phyloP scores from a whole-genome alignment of 2,888 invertebrate genomes.

The Tenthredo mesomela region DNA sequence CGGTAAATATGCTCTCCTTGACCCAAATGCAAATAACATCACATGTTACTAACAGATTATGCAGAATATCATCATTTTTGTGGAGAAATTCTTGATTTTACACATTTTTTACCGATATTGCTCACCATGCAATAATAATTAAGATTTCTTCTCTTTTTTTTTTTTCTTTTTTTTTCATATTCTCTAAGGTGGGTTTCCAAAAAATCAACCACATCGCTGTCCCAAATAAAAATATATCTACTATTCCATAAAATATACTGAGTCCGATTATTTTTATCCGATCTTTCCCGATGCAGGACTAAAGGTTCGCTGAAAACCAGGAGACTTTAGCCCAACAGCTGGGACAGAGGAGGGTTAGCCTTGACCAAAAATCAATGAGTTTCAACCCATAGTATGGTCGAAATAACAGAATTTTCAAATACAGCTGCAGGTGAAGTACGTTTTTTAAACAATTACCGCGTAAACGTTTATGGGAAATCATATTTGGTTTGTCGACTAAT shows the following conservation, averaged over 20 bases:
- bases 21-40: slow-evolving; percentile 17
- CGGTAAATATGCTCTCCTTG: slow-evolving; percentile 8
- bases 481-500: not conserved
- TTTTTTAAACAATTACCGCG: not conserved
- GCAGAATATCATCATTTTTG: not conserved
- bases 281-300: not conserved
- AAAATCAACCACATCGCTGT: not conserved
- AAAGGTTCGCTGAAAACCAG: not conserved
- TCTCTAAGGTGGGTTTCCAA: not conserved
- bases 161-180: not conserved
- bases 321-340: not conserved
- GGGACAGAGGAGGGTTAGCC: not conserved
- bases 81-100: not conserved
- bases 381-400: not conserved
- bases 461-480: not conserved
- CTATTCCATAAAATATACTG: not conserved
- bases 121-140: not conserved
- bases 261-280: not conserved
- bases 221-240: not conserved
- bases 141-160: not conserved
- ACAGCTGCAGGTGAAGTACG: not conserved
- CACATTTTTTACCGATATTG: not conserved
- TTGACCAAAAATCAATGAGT: not conserved
- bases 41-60: not conserved
- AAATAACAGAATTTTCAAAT: not conserved